These are phyloP conservation scores for Cephalopholis sonnerati DNA, from an alignment of 2,113 vertebrate species.

Conservation along the genomic window DNA sequence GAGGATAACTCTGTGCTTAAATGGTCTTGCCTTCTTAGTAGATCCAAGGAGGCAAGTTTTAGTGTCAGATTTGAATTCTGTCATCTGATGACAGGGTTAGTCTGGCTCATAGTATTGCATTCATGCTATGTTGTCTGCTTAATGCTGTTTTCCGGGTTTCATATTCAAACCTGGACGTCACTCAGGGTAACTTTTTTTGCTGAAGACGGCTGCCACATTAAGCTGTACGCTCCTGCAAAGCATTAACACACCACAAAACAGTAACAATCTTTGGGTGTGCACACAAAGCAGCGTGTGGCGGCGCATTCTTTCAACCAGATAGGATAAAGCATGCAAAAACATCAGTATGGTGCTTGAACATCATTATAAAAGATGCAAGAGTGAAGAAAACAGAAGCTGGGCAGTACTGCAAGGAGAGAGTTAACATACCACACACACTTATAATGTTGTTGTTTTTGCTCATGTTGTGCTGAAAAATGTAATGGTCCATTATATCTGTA, in stretches of 20 bases:
- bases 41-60: background rate
- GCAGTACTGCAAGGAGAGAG: background rate
- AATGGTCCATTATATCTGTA: background rate
- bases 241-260: background rate
- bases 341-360: background rate
- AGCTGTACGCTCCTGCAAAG: background rate
- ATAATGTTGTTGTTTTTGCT: background rate
- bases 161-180: background rate
- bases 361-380: background rate
- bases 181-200: background rate
- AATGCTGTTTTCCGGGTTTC: no score
- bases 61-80: background rate
- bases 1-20: conserved; percentile 17
- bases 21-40: background rate
- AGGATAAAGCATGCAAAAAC: background rate
- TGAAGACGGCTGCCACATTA: background rate
- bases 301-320: background rate
- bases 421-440: background rate
- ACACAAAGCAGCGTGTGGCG: background rate
- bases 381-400: conserved; percentile 9
- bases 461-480: background rate
- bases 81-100: background rate
- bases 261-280: background rate
- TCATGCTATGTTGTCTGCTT: background rate
- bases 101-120: background rate